Conservation (phyloP, 1,140 invertebrate genomes). For the Hycleus phaleratus region DNA sequence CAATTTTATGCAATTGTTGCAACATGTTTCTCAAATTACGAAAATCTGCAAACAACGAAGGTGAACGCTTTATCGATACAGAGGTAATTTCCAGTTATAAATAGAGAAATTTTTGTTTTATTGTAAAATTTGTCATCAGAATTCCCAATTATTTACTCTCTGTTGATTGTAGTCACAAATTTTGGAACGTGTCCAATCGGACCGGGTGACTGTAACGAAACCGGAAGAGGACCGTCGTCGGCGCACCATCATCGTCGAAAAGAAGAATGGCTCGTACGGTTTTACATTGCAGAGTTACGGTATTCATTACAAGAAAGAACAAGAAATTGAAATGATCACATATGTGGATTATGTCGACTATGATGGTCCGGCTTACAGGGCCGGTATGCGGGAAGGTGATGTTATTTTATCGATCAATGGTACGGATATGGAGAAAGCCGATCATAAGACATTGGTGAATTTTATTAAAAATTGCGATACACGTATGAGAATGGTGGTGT, state of each 20-base stretch:
- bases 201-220: constrained; percentile 63
- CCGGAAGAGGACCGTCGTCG: constrained; percentile 75
- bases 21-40: no score
- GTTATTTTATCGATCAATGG: constrained; percentile 94
- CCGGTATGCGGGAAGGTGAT: constrained; percentile 90
- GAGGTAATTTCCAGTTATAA: no score
- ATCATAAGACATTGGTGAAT: constrained; percentile 83
- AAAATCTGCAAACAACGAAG: no score
- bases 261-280: constrained; percentile 84
- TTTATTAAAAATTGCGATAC: constrained; percentile 86
- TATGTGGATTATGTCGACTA: constrained; percentile 95
- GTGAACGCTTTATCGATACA: no score
- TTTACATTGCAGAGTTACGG: constrained; percentile 94
- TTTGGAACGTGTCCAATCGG: constrained; percentile 73
- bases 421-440: constrained; percentile 81
- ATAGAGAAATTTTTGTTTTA: no score
- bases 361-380: constrained; percentile 78
- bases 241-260: constrained; percentile 85
- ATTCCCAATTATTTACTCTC: no score
- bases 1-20: no score
- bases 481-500: constrained; percentile 87
- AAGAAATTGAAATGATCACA: constrained; percentile 87
- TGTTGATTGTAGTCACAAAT: constrained; percentile 49
- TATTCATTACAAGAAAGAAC: constrained; percentile 87
- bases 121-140: no score